phyloP scores from a whole-genome alignment of 2,888 invertebrate genomes.

The Onchidella celtica region DNA sequence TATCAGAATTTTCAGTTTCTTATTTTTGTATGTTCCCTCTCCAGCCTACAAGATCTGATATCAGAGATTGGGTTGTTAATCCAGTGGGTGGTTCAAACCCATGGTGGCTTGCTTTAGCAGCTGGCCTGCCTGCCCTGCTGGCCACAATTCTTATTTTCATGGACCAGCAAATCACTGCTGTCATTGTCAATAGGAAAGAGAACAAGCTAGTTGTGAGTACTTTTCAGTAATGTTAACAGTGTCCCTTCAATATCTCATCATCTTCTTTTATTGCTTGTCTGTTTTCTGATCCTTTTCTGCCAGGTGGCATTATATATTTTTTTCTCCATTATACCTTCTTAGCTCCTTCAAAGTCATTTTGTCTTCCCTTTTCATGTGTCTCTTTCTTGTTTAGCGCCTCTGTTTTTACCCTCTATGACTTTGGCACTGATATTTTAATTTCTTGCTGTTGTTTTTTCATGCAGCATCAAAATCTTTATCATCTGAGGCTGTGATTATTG shows the following conservation, averaged over 20 bases:
- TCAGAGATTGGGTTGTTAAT: slow-evolving; percentile 75
- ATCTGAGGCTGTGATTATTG: too few species aligned
- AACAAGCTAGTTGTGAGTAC: slow-evolving; percentile 85
- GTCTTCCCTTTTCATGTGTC: too few species aligned
- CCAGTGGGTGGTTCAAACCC: slow-evolving; percentile 82
- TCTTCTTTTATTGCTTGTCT: background rate
- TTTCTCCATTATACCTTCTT: background rate
- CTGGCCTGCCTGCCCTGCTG: slow-evolving; percentile 92
- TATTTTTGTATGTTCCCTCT: background rate
- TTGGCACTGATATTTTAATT: too few species aligned
- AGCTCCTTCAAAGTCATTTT: background rate
- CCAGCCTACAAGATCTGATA: slow-evolving; percentile 67
- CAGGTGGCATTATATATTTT: background rate
- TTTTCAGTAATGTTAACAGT: too few species aligned
- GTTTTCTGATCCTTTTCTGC: background rate
- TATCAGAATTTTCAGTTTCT: too few species aligned
- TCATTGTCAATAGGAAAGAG: slow-evolving; percentile 98
- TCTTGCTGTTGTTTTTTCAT: too few species aligned
- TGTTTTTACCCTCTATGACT: too few species aligned
- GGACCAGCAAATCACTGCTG: slow-evolving; percentile 99
- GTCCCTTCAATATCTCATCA: background rate
- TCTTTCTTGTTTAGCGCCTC: too few species aligned
- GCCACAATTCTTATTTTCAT: slow-evolving; percentile 99
- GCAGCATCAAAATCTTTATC: too few species aligned
- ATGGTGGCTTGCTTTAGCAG: slow-evolving; percentile 90